Percentiles rank a stretch among this genome's conserved stretches.
Evolutionary conservation across 2,113 vertebrate genomes (phyloP).

Genomic region (Amblyornis subalaris): DNA sequence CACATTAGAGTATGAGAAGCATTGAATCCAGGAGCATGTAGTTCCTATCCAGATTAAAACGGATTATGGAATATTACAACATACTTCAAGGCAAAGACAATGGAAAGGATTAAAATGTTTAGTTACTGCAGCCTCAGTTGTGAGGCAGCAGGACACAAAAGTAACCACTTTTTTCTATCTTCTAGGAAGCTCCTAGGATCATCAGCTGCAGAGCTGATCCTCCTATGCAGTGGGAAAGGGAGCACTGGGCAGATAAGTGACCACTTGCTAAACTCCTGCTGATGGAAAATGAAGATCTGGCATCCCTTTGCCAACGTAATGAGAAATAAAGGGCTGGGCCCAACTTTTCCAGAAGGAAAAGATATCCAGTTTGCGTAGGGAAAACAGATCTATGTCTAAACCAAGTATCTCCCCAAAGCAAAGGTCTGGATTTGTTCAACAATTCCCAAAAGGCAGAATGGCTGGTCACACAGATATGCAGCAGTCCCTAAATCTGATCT

Average conservation of each 20-base stretch:
- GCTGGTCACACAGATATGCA: not conserved
- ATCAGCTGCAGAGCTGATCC: not conserved
- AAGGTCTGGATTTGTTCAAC: not conserved
- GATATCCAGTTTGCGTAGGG: not conserved
- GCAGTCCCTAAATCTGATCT: not conserved
- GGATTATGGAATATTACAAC: not conserved
- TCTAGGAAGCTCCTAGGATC: not conserved
- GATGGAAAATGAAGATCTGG: not conserved
- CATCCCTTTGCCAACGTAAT: not conserved
- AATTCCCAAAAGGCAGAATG: not conserved
- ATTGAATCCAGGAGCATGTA: not conserved
- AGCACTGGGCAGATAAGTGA: not conserved
- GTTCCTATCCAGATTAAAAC: not conserved
- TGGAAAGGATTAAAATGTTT: not conserved
- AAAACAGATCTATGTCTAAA: not conserved
- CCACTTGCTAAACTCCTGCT: not conserved
- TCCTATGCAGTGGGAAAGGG: not conserved
- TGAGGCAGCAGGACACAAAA: not conserved
- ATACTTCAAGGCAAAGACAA: not conserved
- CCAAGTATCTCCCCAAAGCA: not conserved
- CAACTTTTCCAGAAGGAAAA: not conserved
- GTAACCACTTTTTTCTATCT: not conserved
- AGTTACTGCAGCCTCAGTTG: not conserved
- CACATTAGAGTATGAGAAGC: not conserved
- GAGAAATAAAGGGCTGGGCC: not conserved